A percentile compares a stretch with the other conserved stretches of the same genome.
Evolutionary conservation across 2,797 vertebrate genomes (phyloP).

Genomic region (Alexandromys oeconomus): DNA sequence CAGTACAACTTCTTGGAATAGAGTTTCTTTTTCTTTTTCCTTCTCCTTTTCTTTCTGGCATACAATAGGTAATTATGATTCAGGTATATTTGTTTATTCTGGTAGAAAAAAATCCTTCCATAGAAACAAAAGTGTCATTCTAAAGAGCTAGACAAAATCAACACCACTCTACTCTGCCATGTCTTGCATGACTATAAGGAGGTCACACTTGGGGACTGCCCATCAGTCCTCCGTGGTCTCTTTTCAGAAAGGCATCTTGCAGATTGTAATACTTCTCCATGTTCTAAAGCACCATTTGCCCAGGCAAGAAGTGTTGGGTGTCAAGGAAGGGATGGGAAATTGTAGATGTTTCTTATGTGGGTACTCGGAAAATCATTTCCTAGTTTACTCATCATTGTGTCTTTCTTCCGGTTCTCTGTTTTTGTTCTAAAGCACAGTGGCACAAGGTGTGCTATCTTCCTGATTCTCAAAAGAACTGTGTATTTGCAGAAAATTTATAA

Average conservation of each 20-base stretch:
- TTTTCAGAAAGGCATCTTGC: conserved; percentile 75
- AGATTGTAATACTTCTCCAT: conserved; percentile 73
- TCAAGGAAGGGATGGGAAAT: fast-evolving
- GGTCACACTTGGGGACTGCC: conserved; percentile 73
- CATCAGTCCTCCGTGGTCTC: conserved; percentile 80
- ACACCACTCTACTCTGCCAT: conserved; percentile 71
- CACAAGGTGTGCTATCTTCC: conserved; percentile 80
- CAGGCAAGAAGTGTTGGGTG: conserved; percentile 37
- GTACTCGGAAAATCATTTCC: conserved; percentile 73
- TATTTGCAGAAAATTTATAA: conserved; percentile 88
- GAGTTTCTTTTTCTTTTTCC: fast-evolving
- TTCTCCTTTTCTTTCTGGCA: conserved; percentile 5
- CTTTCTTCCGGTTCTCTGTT: conserved; percentile 77
- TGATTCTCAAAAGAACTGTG: conserved; percentile 84
- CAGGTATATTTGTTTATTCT: conserved; percentile 86
- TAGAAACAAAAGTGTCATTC: conserved; percentile 84
- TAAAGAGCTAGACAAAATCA: conserved; percentile 80
- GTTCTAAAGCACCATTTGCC: conserved; percentile 63
- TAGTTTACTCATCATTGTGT: conserved; percentile 69
- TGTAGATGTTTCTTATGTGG: conserved; percentile 64
- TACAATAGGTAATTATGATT: conserved; percentile 83
- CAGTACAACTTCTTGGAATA: not conserved
- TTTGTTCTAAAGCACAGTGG: conserved; percentile 70
- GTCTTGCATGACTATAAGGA: conserved; percentile 76
- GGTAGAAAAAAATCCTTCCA: conserved; percentile 70